Evolutionary conservation across 2,888 invertebrate genomes (phyloP).

Genomic region (Melanchra persicariae): DNA sequence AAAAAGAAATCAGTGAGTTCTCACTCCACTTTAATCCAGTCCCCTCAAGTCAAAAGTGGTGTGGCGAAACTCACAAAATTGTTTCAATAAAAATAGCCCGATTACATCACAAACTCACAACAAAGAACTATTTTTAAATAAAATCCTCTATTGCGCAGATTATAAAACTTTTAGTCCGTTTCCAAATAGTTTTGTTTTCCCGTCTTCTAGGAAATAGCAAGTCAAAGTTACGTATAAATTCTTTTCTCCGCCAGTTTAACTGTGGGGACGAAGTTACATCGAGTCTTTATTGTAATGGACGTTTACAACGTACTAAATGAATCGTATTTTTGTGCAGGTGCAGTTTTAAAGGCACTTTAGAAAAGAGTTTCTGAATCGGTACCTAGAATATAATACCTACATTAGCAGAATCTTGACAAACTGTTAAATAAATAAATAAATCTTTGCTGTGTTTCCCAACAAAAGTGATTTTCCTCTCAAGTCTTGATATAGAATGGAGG

Average conservation of each 20-base stretch:
- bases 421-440: no score
- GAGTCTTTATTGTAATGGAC: conserved; percentile 52
- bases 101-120: conserved; percentile 11
- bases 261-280: conserved; percentile 20
- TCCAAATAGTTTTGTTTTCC: conserved; percentile 61
- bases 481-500: background rate
- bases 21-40: background rate
- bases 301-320: conserved; percentile 36
- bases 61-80: conserved; percentile 6
- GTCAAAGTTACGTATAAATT: conserved; percentile 50
- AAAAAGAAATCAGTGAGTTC: background rate
- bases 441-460: background rate
- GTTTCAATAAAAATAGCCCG: conserved; percentile 17
- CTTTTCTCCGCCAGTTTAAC: conserved; percentile 46
- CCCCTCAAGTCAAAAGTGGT: conserved; percentile 6
- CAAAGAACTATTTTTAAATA: conserved; percentile 55
- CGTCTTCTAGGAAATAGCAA: conserved; percentile 48
- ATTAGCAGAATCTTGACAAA: background rate
- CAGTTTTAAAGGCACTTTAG: conserved; percentile 5
- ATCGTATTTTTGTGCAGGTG: conserved; percentile 28
- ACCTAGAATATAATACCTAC: background rate
- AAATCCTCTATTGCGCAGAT: conserved; percentile 51
- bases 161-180: conserved; percentile 52
- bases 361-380: background rate
- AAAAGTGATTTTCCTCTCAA: background rate